A percentile compares a stretch with the other conserved stretches of the same genome.
Conservation (phyloP, 2,888 invertebrate species). For the Neoaliturus tenellus region DNA sequence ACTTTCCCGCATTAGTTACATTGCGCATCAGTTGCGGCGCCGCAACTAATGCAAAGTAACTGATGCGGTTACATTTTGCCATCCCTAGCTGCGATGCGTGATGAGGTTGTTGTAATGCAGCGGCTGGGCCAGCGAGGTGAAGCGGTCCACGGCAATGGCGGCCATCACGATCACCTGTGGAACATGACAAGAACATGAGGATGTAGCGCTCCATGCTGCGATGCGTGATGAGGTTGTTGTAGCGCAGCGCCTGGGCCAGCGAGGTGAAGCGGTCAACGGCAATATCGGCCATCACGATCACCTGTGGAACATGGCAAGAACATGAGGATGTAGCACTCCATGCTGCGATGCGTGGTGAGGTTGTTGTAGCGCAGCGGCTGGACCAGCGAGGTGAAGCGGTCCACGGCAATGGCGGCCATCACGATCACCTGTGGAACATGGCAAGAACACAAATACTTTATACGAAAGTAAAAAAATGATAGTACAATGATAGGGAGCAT, state of each 20-base stretch:
- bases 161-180: no score
- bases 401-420: conserved; percentile 79
- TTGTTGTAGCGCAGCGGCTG: conserved; percentile 79
- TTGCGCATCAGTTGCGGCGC: no score
- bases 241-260: conserved; percentile 78
- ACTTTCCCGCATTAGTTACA: no score
- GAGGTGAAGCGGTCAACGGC: conserved; percentile 79
- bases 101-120: no score
- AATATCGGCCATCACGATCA: conserved; percentile 78
- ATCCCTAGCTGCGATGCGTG: no score
- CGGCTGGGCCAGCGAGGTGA: no score
- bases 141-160: no score
- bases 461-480: no score
- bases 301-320: conserved; percentile 77
- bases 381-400: conserved; percentile 78
- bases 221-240: conserved; percentile 79
- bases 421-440: conserved; percentile 72
- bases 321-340: conserved; percentile 76
- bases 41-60: no score
- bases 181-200: conserved; percentile 75
- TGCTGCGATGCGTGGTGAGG: conserved; percentile 78
- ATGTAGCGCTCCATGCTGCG: conserved; percentile 77
- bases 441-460: background rate
- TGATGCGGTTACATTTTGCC: no score
- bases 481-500: no score